Evolutionary conservation across 2,797 vertebrate genomes (phyloP).

Genomic region (Sylvia borin): DNA sequence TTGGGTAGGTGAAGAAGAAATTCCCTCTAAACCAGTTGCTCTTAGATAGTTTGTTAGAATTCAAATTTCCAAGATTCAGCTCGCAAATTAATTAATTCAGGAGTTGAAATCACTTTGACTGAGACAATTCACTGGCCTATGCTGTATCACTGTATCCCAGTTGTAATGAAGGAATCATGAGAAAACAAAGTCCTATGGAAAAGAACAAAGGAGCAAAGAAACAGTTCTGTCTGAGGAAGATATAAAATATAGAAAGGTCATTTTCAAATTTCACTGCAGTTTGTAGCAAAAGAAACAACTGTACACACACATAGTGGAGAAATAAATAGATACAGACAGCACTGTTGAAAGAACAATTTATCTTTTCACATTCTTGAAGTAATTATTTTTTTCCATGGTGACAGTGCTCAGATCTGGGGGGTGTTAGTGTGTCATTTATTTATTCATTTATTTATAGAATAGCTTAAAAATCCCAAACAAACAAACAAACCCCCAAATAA

Average conservation of each 20-base stretch:
- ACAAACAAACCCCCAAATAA: neutral
- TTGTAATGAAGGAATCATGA: neutral
- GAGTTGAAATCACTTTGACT: neutral
- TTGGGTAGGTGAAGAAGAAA: neutral
- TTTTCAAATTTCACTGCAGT: neutral
- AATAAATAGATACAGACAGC: neutral
- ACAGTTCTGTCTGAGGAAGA: neutral
- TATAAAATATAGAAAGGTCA: neutral
- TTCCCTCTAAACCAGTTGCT: neutral
- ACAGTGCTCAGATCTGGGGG: neutral
- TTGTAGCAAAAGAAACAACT: neutral
- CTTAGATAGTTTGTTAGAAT: neutral
- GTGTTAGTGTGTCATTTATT: neutral
- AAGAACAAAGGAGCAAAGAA: neutral
- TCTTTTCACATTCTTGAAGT: neutral
- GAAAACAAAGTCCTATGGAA: neutral
- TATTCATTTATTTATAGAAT: neutral
- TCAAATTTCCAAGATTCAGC: neutral
- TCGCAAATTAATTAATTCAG: neutral
- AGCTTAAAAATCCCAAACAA: neutral
- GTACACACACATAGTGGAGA: neutral
- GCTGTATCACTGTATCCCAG: neutral
- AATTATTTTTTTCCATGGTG: fast-evolving
- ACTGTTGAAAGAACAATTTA: neutral
- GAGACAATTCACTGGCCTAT: neutral